Base-by-base conservation (phyloP, 2,888 invertebrate species). In the Meghimatium bilineatum region DNA sequence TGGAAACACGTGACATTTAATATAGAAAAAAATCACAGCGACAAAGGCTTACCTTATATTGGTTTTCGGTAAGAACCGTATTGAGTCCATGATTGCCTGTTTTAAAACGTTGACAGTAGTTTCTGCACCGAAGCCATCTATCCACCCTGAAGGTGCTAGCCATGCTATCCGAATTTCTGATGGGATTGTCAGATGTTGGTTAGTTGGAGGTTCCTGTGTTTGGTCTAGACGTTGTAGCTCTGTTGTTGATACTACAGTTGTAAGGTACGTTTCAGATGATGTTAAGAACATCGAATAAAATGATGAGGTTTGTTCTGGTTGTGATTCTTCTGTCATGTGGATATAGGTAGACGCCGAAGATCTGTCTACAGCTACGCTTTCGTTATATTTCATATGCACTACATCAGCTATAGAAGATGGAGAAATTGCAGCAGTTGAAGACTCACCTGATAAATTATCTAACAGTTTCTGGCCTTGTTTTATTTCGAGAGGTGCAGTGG, bases 141-240 rank as follows among this genome's bases (percentile, higher is more conserved):
- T 89, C 85, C 89, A 89, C 49, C 87, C 86, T 72, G 88, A 82
- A 12, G 91, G 91, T 10, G 91, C 91, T 85, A 91, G 86, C 91
- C 91, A 91, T 0, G 91, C 91, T 63, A 91, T 89, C n/a, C 91
- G 87, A 72, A 91, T 88, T 81, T 91, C 90, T 36, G 12, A 8
- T 3, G 66, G 82, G 34, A 78, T 38, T 1, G 34, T 29, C 6
- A 8, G 63, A 63, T 26, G 10, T 20, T 23, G 2, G 17, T 44
- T 44, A 32, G 67, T 29, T 17, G 29, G 20, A 5, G 17, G 67
- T 34, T 17, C 12, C 49, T 1, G 44, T 12, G 6, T n/a, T 49
- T 12, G 44, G n/a, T 49, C 29, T 12, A 12, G n/a, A 23, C 29
- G 1, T 5, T 49, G 38, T 6, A 5, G 34, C 1, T 34, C 5